These are phyloP conservation scores for Drosophila tani DNA, from an alignment of 1,140 invertebrate species.

Conservation along the genomic window DNA sequence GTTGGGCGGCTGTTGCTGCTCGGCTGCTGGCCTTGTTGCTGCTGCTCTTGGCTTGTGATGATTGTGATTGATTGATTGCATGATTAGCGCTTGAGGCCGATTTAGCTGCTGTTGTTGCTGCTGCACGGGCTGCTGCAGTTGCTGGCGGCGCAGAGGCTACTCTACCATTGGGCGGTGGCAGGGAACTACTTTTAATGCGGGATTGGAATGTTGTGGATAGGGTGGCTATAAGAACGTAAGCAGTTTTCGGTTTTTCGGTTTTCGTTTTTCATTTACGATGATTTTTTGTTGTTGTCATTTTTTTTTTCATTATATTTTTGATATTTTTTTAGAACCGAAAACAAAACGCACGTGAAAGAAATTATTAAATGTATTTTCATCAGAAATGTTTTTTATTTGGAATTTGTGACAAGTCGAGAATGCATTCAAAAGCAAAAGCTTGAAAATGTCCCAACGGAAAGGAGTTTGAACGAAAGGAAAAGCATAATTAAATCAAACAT, in stretches of 20 bases:
- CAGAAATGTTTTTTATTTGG: constrained; percentile 40
- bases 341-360: constrained; percentile 75
- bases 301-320: constrained; percentile 34
- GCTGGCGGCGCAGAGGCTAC: constrained; percentile 72
- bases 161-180: constrained; percentile 84
- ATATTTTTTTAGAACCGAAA: constrained; percentile 59
- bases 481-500: constrained; percentile 29
- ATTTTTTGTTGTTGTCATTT: constrained; percentile 41
- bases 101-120: constrained; percentile 58
- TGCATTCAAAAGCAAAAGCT: constrained; percentile 52
- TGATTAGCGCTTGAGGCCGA: constrained; percentile 76
- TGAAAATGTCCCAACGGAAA: constrained; percentile 24
- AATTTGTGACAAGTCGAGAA: constrained; percentile 41
- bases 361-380: constrained; percentile 58
- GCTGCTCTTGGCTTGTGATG: constrained; percentile 66
- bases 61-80: constrained; percentile 72
- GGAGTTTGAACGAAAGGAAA: constrained; percentile 22
- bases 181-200: constrained; percentile 86
- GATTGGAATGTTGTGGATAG: constrained; percentile 85
- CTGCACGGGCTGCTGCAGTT: constrained; percentile 54
- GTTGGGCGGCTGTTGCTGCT: constrained; percentile 32
- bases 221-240: constrained; percentile 86
- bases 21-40: constrained; percentile 47
- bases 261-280: constrained; percentile 24
- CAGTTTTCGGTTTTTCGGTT: constrained; percentile 64